phyloP scores from a whole-genome alignment of 2,888 invertebrate genomes.

The Philaethria dido region DNA sequence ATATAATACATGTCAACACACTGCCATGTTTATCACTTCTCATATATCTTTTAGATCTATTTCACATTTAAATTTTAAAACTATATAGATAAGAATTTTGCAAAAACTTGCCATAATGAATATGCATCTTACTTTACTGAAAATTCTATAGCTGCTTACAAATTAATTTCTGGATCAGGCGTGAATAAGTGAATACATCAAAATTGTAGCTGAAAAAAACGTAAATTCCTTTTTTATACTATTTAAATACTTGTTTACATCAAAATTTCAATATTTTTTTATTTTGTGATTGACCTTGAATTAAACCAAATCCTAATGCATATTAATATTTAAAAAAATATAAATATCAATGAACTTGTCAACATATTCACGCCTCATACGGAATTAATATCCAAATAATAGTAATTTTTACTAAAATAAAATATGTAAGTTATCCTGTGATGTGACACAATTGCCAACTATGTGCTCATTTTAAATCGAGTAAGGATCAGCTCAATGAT shows the following conservation, averaged over 20 bases:
- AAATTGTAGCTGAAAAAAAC: too few species aligned
- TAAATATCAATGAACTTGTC: too few species aligned
- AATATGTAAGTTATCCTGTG: conserved; percentile 1
- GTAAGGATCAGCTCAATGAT: background rate
- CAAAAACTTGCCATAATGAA: background rate
- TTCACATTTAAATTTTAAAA: conserved; percentile 5
- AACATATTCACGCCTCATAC: too few species aligned
- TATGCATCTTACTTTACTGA: background rate
- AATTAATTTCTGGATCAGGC: background rate
- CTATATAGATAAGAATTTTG: background rate
- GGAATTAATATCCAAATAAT: conserved; percentile 1
- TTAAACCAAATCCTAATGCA: too few species aligned
- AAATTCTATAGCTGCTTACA: conserved; percentile 1
- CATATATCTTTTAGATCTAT: conserved; percentile 7
- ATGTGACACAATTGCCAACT: conserved; percentile 24
- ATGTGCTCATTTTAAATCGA: conserved; percentile 14
- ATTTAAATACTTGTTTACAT: too few species aligned
- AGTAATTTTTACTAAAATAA: background rate
- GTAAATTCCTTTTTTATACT: too few species aligned
- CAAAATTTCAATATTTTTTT: too few species aligned
- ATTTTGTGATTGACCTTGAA: too few species aligned
- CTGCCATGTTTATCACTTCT: conserved; percentile 23
- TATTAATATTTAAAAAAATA: too few species aligned
- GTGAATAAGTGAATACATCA: too few species aligned
- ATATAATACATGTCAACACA: conserved; percentile 26